Base-by-base conservation (phyloP, 2,113 vertebrate genomes). In the Cercopithecus mona region DNA sequence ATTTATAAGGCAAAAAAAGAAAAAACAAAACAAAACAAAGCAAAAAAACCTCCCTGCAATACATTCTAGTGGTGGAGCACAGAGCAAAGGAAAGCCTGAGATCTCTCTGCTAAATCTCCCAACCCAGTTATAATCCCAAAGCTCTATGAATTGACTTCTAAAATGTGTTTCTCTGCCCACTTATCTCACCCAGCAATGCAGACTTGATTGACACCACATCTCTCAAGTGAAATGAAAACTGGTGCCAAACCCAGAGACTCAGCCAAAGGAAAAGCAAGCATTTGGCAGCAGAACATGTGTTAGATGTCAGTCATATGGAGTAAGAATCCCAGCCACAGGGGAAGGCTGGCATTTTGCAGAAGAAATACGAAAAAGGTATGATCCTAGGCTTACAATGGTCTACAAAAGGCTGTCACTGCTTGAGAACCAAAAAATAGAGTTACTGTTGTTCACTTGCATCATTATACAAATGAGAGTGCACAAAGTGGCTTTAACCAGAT, bases 121-220 rank as follows among this genome's bases (percentile, higher is more conserved):
- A 61, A 38, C 38, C 52, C 45, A 82, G 94, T 85, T 89, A 68
- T 10, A 88, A 93, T 82, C 91, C 72, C 93, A 48, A 32, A 38
- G 25, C 72, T 79, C 61, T 20, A 38, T 22, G 66, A 94, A 85
- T 10, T 75, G 75, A 91, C 96, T 82, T 96, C 85, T 66, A 64
- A 87, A 97, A 91, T 55, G 81, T 91, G 23, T 73, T 95, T 95
- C 82, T 94, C 81, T 91, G 78, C 78, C 93, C 73, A 64, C 93
- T 98, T 98, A 98, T 97, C 97, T 97, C 93, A 76, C 78, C 84
- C 81, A 93, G 97, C 95, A 98, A 79, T 70, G 66, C 66, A 70
- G 88, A 73, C 81, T 30, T 95, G 94, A 97, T 61, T 94, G 98
- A 96, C 97, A 98, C 50, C 72, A 83, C 88, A 55, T 93, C 82